These are phyloP conservation scores for Orthosia gracilis DNA, from an alignment of 2,888 invertebrate genomes.

Conservation along the genomic window DNA sequence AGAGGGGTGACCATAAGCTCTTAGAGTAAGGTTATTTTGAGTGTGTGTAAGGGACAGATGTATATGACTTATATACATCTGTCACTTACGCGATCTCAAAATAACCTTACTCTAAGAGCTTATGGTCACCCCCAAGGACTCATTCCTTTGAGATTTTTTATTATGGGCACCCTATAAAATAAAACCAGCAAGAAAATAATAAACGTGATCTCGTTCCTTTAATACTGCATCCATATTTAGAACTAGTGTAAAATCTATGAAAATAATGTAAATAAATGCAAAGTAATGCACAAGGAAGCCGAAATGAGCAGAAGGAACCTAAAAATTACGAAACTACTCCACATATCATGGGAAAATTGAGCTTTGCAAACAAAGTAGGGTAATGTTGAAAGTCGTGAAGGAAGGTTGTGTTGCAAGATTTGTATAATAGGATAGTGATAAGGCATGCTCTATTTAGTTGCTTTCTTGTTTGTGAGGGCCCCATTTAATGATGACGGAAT, in stretches of 20 bases:
- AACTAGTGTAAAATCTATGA: slow-evolving; percentile 21
- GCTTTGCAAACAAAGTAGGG: slow-evolving; percentile 13
- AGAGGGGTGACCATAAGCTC: too few relatives aligned
- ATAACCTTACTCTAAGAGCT: too few relatives aligned
- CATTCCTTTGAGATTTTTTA: neutral
- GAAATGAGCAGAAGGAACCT: slow-evolving; percentile 39
- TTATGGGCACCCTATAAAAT: neutral
- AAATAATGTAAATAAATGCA: slow-evolving; percentile 54
- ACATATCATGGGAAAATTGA: slow-evolving; percentile 41
- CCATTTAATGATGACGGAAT: neutral
- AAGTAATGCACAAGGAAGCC: slow-evolving; percentile 61
- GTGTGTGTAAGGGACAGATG: too few relatives aligned
- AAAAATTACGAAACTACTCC: slow-evolving; percentile 55
- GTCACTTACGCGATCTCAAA: too few relatives aligned
- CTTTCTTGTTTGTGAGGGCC: neutral
- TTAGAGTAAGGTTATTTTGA: too few relatives aligned
- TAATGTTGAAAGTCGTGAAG: slow-evolving; percentile 20
- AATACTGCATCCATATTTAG: slow-evolving; percentile 33
- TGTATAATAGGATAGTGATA: slow-evolving; percentile 27
- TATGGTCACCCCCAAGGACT: too few relatives aligned
- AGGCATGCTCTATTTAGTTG: slow-evolving; percentile 26
- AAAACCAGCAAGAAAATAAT: slow-evolving; percentile 1
- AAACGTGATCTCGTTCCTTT: slow-evolving; percentile 22
- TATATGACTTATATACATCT: too few relatives aligned
- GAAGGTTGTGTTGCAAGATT: slow-evolving; percentile 12